Evolutionary conservation across 2,797 vertebrate species (phyloP).

Genomic region (Eulemur coronatus): DNA sequence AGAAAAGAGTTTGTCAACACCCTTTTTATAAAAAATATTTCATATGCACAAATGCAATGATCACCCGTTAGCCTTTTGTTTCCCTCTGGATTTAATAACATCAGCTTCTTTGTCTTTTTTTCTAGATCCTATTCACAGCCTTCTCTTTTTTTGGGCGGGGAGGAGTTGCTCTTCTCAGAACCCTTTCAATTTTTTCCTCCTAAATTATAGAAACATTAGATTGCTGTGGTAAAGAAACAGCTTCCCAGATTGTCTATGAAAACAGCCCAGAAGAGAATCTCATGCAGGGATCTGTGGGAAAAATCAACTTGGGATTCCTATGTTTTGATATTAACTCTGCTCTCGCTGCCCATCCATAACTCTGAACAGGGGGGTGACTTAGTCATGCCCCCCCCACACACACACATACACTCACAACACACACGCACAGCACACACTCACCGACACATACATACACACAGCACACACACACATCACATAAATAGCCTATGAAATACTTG

Average conservation of each 20-base stretch:
- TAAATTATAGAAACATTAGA: neutral
- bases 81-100: neutral
- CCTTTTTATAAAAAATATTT: slow-evolving; percentile 40
- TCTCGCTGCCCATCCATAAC: neutral
- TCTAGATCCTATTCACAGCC: neutral
- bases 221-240: neutral
- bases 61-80: neutral
- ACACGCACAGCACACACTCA: neutral
- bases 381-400: too few relatives aligned
- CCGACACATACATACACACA: neutral
- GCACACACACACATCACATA: neutral
- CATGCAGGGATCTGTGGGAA: neutral
- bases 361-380: neutral
- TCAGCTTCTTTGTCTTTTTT: neutral
- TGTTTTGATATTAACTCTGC: neutral
- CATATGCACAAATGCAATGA: neutral
- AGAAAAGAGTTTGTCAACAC: neutral
- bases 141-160: neutral
- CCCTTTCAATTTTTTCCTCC: neutral
- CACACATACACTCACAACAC: too few relatives aligned
- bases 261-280: neutral
- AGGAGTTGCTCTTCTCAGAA: neutral
- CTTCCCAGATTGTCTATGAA: neutral
- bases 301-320: neutral
- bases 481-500: neutral